Base-by-base conservation (phyloP, 92 coral and sea anemone species). In the Epizoanthus stellaris region DNA sequence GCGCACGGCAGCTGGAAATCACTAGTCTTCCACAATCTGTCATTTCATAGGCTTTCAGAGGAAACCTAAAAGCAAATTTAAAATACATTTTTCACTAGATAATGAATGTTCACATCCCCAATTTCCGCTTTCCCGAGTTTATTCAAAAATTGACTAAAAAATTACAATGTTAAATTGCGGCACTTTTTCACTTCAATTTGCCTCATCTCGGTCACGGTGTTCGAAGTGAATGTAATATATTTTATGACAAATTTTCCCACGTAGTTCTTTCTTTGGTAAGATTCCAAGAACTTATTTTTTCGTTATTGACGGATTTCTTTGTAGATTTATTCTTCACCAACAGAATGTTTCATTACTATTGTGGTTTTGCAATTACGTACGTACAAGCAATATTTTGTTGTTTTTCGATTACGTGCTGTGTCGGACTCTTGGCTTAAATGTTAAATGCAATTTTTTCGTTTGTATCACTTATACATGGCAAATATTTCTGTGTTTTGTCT, bases 51-150 rank as follows among this genome's bases (percentile, higher is more conserved):
- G 82, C 21, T 61, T 61, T 61, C 25, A 61, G 20, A 14, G 42
- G 4, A 77, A 34, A 62, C 13, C 81, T 39, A 76, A 76, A 77
- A 43, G 36, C 43, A 62, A 45, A 79, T 19, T 63, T 63, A 40
- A 45, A 79, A 62, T 43, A 45, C 72, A 79, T 79, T 79, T 77
- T 79, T 21, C 52, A 19, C 72, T 70, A 79, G 70, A 79, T 63
- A 43, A 43, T n/a, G 56, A 62, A 63, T 42, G 69, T 79, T 23
- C 25, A 25, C 59, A 43, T 39, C 42, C 57, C 59, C 16, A 43
- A 49, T 9, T 72, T 72, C 77, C 77, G 77, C 59, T 63, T 79
- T 65, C 43, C 57, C 45, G 56, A 74, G 71, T 20, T 14, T 63
- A 19, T 63, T 79, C 53, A 61, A 56, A 40, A 17, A 39, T 15